A percentile compares a stretch with the other conserved stretches of the same genome.
Evolutionary conservation across 2,888 invertebrate species (phyloP).

Genomic region (Pinctada fucata): DNA sequence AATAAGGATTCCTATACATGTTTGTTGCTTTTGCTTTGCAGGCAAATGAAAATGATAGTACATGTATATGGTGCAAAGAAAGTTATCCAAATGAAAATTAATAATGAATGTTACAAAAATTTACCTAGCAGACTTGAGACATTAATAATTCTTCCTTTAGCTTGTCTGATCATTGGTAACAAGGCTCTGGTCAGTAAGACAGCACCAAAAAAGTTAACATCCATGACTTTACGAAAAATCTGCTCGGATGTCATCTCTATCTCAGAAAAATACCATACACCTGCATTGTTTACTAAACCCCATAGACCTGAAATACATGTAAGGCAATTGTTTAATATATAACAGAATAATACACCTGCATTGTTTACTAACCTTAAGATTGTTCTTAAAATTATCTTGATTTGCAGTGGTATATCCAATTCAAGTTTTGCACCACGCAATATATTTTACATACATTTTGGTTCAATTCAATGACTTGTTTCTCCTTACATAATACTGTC

Average conservation of each 20-base stretch:
- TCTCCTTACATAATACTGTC: too few species aligned
- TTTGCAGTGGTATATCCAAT: too few species aligned
- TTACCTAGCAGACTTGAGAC: conserved; percentile 73
- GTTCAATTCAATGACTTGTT: too few species aligned
- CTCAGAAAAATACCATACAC: conserved; percentile 70
- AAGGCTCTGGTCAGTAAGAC: conserved; percentile 68
- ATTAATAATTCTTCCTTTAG: conserved; percentile 72
- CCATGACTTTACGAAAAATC: conserved; percentile 64
- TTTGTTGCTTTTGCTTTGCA: too few species aligned
- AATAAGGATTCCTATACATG: too few species aligned
- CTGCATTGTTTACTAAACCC: conserved; percentile 76
- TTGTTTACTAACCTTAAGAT: too few species aligned
- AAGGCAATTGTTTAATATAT: background rate
- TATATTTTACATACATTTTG: too few species aligned
- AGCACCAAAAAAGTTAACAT: conserved; percentile 73
- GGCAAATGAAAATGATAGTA: too few species aligned
- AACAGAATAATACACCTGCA: background rate
- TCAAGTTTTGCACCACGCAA: too few species aligned
- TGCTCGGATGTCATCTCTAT: conserved; percentile 71
- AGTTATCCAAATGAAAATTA: too few species aligned
- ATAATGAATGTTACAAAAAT: background rate
- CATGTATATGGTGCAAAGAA: too few species aligned
- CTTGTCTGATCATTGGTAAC: conserved; percentile 68
- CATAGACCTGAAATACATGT: conserved; percentile 66
- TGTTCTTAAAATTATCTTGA: too few species aligned